Percentiles rank a stretch among this genome's conserved stretches.
Evolutionary conservation across 2,888 invertebrate genomes (phyloP).

Genomic region (Prenolepis imparis): DNA sequence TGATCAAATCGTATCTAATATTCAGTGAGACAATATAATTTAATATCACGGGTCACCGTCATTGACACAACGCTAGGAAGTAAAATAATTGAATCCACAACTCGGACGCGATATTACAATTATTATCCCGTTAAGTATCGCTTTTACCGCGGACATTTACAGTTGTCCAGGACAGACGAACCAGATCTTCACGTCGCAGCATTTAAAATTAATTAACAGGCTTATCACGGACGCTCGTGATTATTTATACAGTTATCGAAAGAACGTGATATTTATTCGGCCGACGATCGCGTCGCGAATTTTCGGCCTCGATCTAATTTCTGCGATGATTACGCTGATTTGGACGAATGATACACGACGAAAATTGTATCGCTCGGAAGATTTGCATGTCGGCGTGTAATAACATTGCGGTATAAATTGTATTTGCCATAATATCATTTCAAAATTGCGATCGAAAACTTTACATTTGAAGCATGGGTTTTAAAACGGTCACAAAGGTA

Average conservation of each 20-base stretch:
- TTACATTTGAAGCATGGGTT: not conserved
- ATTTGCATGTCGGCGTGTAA: constrained; percentile 28
- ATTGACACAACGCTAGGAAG: not conserved
- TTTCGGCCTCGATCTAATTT: constrained; percentile 34
- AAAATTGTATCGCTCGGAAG: not conserved
- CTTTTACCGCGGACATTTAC: not conserved
- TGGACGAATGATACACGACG: not conserved
- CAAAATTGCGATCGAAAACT: not conserved
- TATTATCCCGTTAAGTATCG: constrained; percentile 5
- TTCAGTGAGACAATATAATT: not conserved
- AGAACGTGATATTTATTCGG: constrained; percentile 14
- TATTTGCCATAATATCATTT: constrained; percentile 27
- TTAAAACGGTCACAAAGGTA: not conserved
- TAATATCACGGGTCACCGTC: not conserved
- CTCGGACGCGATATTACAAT: not conserved
- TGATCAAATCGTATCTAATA: constrained; percentile 15
- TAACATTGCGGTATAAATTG: constrained; percentile 3
- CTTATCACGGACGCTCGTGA: not conserved
- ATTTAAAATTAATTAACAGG: constrained; percentile 37
- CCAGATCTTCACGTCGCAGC: too few species aligned
- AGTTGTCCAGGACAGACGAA: not conserved
- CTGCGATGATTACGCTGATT: constrained; percentile 1
- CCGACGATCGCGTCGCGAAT: not conserved
- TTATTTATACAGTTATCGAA: constrained; percentile 11
- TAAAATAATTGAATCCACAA: constrained; percentile 26